Evolutionary conservation across 2,797 vertebrate genomes (phyloP), one percentile per base, ranked within the genome.

Genomic region (Silurus lanzhouensis): DNA sequence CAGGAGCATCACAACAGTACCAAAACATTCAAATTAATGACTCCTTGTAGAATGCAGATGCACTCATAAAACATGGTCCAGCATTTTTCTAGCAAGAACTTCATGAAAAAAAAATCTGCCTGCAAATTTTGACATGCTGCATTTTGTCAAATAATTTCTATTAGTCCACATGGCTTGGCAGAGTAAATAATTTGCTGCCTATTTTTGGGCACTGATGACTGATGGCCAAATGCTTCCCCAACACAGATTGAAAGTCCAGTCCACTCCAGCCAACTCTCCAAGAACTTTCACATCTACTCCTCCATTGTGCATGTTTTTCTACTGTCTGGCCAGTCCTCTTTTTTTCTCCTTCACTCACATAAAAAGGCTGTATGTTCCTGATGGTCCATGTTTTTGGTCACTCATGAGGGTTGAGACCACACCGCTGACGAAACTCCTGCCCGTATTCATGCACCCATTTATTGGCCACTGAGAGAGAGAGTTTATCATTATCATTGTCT

Each of bases 381-480:
- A 89, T 57, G 89, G 91, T 88, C 91, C 91, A 87, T 78, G 68
- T 97, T 94, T 98, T 86, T 97, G 96, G 68, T 97, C 94, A 99
- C 86, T 97, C 97, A 8, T 91, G 91, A 0, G 95, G 95, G 79
- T 95, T 87, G 12, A 93, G 77, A 82, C 95, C 91, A 90, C 98
- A 99, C 13, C 92, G 96, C 68, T 95, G 93, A 44, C 93, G 95
- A 88, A 98, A 99, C 90, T 99, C 97, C 93, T 99, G 98, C 31
- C 97, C 98, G 0, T 97, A 89, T 83, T 98, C 97, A 0, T 98
- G 98, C 88, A 99, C 96, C 98, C 97, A 99, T 84, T 98, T 99
- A 91, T 98, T 99, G 1, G 97, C 98, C 93, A 98, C 97, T 99
- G 92, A 20, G 93, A 94, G 10, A 89, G 76, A 61, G 17, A 61